Base-by-base conservation (phyloP, 2,797 vertebrate genomes). In the Acanthurus lineatus region DNA sequence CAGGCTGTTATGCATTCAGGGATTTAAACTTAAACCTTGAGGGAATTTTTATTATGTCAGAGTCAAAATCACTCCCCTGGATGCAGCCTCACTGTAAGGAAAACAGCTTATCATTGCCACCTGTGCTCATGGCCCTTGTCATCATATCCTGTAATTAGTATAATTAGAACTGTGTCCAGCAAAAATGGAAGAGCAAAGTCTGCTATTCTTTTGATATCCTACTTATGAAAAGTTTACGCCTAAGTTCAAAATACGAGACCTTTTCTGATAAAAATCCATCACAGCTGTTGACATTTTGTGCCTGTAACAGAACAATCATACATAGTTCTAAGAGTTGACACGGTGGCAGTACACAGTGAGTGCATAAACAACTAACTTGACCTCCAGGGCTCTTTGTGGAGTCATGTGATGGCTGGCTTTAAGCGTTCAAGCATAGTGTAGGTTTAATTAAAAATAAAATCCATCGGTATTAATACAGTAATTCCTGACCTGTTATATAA, bases 391-490 rank as follows among this genome's bases (percentile, higher is more conserved):
- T 88, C 80, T 86, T 57, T 63, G 58, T 17, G 16, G 40, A 85
- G 66, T 78, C 73, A 78, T 84, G 83, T 81, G 53, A 77, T 58
- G 42, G 83, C 69, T 83, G 79, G 81, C 73, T 90, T 81, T 61
- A 78, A 69, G 77, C 80, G 62, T 71, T 73, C 76, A 83, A 88
- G 75, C 83, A 79, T 70, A 83, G 40, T 76, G 54, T 51, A 44
- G 28, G 63, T 85, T 79, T 87, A 88, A 89, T 88, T 87, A 79
- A 81, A 89, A 84, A 83, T 73, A 80, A 73, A 88, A 85, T 84
- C 72, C 68, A 86, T 83, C 80, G 49, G 77, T 81, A 73, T 88
- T 85, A 87, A 87, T 84, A 75, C 52, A 77, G 58, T 72, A 49
- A 79, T 82, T 84, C 63, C 64, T 80, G 47, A 71, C 73, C 65